Base-by-base conservation (phyloP, 2,797 vertebrate species). In the Huso huso region DNA sequence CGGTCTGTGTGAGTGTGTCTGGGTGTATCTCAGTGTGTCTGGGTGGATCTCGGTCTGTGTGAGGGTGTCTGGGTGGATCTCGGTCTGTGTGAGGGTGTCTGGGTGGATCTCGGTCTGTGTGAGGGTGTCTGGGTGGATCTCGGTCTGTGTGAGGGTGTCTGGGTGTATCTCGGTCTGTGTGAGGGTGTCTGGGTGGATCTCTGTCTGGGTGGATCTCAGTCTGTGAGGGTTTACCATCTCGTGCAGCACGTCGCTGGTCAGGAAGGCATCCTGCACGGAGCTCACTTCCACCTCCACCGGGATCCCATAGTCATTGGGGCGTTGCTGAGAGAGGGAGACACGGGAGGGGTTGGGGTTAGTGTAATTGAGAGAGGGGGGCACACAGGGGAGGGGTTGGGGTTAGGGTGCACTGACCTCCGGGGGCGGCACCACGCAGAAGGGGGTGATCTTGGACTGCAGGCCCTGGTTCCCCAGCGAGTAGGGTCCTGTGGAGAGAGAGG, bases 241-340 rank as follows among this genome's bases (percentile, higher is more conserved):
- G 50, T 97, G 96, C 1, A 99, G 88, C 50, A 98, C 85, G 0
- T 99, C 96, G 0, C 92, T 96, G 74, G 95, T 97, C 75, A 99
- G 89, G 73, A 98, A 98, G 61, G 92, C 92, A n/a, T 99, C 96
- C 78, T 97, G 95, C 49, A 95, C 85, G 0, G 94, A 95, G n/a
- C 93, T 93, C 79, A 97, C 93, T 79, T 99, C 96, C 61, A 99
- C 95, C 0, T 95, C 95, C 73, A 99, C 95, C 12, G 96, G 96
- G 73, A 98, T 95, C 1, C 96, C 94, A 0, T 99, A 94, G 83
- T 99, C 96, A 1, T 94, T 94, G 5, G 95, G 92, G 23, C 95
- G 78, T 93, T 99, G 96, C 96, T 98, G 77, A 23, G 57, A n/a
- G 50, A 75, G 71, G 15, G 6, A 2, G 48, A 9, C 64, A 4